A percentile compares a stretch with the other conserved stretches of the same genome.
Evolutionary conservation across 2,797 vertebrate genomes (phyloP).

Genomic region (Pogonophryne albipinna): DNA sequence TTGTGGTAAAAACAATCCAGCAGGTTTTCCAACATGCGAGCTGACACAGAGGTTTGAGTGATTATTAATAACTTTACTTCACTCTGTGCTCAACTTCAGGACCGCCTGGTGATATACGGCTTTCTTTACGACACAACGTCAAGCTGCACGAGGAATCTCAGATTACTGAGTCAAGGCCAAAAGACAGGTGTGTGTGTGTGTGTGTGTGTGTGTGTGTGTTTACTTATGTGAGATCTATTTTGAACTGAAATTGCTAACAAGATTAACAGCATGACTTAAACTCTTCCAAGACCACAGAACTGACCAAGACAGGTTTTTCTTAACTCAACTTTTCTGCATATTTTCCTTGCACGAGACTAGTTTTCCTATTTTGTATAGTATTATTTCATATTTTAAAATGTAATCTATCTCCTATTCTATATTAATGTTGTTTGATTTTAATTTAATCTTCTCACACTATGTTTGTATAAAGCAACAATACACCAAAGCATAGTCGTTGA

Average conservation of each 20-base stretch:
- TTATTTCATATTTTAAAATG: too few species aligned
- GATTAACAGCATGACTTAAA: background rate
- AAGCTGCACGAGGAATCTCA: constrained; percentile 28
- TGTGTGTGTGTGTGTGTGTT: constrained; percentile 12
- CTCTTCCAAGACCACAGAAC: background rate
- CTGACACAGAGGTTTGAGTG: background rate
- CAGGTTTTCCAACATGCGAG: constrained; percentile 23
- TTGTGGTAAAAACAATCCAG: constrained; percentile 29
- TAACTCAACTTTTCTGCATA: background rate
- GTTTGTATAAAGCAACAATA: too few species aligned
- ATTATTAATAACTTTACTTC: background rate
- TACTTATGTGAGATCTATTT: background rate
- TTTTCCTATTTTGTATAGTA: too few species aligned
- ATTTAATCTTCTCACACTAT: too few species aligned
- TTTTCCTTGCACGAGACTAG: too few species aligned
- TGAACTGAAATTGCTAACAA: background rate
- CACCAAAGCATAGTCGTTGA: too few species aligned
- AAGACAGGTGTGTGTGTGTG: constrained; percentile 27
- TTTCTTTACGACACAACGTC: constrained; percentile 27
- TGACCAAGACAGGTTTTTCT: background rate
- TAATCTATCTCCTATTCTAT: too few species aligned
- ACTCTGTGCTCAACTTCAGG: constrained; percentile 4
- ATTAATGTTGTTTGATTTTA: too few species aligned
- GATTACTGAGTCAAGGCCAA: constrained; percentile 54
- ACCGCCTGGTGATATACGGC: constrained; percentile 9